Conservation (phyloP, 2,888 invertebrate species). For the Sussaba pulchella region DNA sequence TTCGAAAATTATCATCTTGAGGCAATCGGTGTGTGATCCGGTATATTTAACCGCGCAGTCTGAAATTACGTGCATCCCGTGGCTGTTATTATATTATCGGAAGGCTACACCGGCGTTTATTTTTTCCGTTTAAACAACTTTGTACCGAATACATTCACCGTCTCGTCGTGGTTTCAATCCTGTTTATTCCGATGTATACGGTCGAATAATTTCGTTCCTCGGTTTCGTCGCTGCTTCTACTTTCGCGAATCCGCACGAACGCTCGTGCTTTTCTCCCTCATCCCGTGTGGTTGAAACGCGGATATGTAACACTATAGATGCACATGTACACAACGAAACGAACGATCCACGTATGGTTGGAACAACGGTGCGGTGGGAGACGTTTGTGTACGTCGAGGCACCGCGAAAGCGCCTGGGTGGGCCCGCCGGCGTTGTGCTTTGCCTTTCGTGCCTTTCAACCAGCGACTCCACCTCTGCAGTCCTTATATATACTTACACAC, state of each 20-base stretch:
- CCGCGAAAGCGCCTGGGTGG: conserved; percentile 69
- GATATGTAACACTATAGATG: too few relatives aligned
- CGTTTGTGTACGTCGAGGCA: conserved; percentile 32
- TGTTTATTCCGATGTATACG: conserved; percentile 12
- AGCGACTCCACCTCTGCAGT: conserved; percentile 38
- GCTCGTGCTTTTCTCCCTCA: not conserved
- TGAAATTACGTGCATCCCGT: not conserved
- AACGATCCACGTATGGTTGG: conserved; percentile 32
- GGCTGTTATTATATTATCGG: not conserved
- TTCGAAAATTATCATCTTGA: not conserved
- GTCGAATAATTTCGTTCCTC: conserved; percentile 5
- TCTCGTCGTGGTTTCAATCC: not conserved
- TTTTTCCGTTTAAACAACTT: too few relatives aligned
- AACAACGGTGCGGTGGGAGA: conserved; percentile 2
- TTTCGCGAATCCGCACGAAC: not conserved
- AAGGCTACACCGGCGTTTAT: conserved; percentile 12
- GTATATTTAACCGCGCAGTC: not conserved
- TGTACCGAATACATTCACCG: too few relatives aligned
- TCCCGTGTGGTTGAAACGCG: too few relatives aligned
- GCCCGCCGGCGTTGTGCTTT: conserved; percentile 60
- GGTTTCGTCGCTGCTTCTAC: conserved; percentile 9
- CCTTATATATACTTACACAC: too few relatives aligned
- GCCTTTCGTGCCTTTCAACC: conserved; percentile 56
- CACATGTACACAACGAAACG: not conserved
- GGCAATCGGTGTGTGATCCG: not conserved